Evolutionary conservation across 1,140 invertebrate species (phyloP).

Genomic region (Cotesia glomerata): DNA sequence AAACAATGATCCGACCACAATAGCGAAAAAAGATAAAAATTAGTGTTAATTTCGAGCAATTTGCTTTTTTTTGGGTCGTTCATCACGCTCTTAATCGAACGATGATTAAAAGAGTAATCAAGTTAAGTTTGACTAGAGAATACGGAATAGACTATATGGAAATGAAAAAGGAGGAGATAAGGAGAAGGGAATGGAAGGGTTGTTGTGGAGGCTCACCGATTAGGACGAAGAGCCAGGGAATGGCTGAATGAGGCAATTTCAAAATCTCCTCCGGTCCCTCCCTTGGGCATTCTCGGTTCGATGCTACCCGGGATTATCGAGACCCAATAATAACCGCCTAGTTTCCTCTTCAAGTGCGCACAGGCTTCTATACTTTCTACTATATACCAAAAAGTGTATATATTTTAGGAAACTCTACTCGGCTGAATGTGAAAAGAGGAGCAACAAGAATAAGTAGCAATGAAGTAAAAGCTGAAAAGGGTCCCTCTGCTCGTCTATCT

Average conservation of each 20-base stretch:
- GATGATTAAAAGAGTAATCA: constrained; percentile 7
- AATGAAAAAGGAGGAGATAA: not conserved
- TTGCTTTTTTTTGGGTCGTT: not conserved
- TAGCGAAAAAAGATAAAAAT: not conserved
- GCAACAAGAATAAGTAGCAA: not conserved
- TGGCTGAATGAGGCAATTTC: constrained; percentile 26
- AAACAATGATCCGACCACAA: no score
- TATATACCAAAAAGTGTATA: not conserved
- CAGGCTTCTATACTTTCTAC: not conserved
- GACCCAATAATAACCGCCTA: constrained; percentile 20
- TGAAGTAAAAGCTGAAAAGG: not conserved
- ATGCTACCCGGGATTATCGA: constrained; percentile 27
- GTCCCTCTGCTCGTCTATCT: not conserved
- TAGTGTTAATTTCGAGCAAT: not conserved
- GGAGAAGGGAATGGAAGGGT: not conserved
- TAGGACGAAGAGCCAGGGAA: not conserved
- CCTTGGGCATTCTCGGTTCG: constrained; percentile 22
- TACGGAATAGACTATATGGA: not conserved
- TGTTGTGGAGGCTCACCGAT: no score
- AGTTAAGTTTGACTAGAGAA: constrained; percentile 5
- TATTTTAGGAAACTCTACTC: constrained; percentile 5
- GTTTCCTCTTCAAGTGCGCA: constrained; percentile 6
- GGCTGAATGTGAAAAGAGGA: not conserved
- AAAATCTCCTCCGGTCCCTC: constrained; percentile 3
- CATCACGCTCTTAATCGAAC: not conserved